Evolutionary conservation across 1,140 invertebrate genomes (phyloP).

Genomic region (Sarcophaga bullata): DNA sequence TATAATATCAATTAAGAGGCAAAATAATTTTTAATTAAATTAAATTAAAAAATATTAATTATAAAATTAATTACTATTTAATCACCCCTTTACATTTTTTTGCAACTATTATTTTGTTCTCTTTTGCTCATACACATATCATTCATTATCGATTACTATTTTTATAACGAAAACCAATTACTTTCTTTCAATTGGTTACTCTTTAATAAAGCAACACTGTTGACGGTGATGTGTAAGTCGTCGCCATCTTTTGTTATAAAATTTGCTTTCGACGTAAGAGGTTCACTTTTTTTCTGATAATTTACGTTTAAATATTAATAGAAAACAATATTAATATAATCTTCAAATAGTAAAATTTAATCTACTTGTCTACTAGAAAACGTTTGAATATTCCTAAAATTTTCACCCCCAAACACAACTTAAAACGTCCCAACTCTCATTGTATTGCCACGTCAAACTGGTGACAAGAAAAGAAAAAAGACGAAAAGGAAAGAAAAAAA

Average conservation of each 20-base stretch:
- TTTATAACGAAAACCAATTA: neutral
- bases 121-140: neutral
- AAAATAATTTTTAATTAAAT: no score
- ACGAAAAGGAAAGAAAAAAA: neutral
- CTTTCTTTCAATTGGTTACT: neutral
- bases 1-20: no score
- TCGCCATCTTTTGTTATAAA: conserved; percentile 39
- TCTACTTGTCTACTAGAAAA: neutral
- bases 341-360: neutral
- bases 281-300: conserved; percentile 38
- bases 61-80: no score
- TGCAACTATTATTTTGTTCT: no score
- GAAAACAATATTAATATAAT: conserved; percentile 11
- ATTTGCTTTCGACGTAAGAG: conserved; percentile 30
- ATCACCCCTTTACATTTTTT: no score
- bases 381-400: neutral
- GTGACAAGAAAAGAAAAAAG: conserved; percentile 14
- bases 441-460: conserved; percentile 38
- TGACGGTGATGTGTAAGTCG: conserved; percentile 28
- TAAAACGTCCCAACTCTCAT: conserved; percentile 1
- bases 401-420: neutral
- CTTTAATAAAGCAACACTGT: neutral
- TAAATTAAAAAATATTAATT: no score
- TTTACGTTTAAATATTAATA: conserved; percentile 24
- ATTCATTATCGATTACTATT: neutral